Evolutionary conservation across 2,113 vertebrate species (phyloP).

Genomic region (Motacilla alba): DNA sequence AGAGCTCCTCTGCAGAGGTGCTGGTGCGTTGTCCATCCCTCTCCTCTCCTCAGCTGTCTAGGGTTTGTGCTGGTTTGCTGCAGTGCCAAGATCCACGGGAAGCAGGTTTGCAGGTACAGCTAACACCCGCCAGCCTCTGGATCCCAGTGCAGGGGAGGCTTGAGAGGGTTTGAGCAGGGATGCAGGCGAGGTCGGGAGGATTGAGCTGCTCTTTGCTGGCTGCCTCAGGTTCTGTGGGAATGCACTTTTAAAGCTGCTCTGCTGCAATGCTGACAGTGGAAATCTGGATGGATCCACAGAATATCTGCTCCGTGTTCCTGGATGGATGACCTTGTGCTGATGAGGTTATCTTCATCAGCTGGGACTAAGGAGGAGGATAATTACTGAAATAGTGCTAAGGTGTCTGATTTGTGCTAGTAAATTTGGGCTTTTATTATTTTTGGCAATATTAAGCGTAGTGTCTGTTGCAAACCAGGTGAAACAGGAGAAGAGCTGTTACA

Average conservation of each 20-base stretch:
- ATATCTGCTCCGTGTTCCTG: background rate
- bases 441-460: background rate
- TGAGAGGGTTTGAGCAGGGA: background rate
- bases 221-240: background rate
- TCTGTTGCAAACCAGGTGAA: background rate
- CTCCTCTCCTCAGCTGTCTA: background rate
- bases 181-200: background rate
- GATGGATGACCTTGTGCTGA: background rate
- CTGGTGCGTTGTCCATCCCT: background rate
- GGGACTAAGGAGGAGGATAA: background rate
- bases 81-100: background rate
- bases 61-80: background rate
- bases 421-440: background rate
- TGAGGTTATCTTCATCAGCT: background rate
- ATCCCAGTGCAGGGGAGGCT: background rate
- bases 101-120: background rate
- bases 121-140: fast-evolving
- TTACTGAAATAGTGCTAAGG: background rate
- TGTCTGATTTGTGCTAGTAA: background rate
- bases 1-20: background rate
- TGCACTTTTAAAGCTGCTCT: background rate
- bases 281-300: background rate
- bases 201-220: background rate
- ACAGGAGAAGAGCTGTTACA: background rate
- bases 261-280: background rate